Evolutionary conservation across 2,888 invertebrate species (phyloP), one percentile per base, ranked within the genome.

Genomic region (Syritta pipiens): DNA sequence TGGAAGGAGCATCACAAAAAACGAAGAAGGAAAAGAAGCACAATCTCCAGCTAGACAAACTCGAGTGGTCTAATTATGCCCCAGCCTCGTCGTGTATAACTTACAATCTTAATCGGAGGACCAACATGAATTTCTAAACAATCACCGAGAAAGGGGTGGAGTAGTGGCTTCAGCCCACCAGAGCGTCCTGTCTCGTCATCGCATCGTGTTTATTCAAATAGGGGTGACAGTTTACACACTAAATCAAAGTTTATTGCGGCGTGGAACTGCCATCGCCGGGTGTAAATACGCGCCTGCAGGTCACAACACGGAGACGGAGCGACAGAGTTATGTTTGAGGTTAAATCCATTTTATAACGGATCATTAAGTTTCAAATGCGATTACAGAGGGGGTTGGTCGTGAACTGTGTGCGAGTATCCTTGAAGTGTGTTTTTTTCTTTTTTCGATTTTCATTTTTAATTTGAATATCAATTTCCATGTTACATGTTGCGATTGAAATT

Each of bases 351-450:
- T 69, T 75, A 59, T 62, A 74, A 81, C 67, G 81, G 62, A 81
- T 81, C 81, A 81, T 81, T 81, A 81, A 81, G 68, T 81, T 81
- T 81, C 68, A 75, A 81, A 81, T 74, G 46, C 30, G 69, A 81
- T 81, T 81, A 81, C 57, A 51, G 37, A 37, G 12, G 37, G 12
- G 37, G 6, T 14, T n/a, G n/a, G n/a, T n/a, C n/a, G n/a, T n/a
- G 14, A 14, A 0, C 37, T 17, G 12, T 14, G 5, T 3, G 19
- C 37, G 3, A 9, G 17, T 17, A 37, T 17, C 37, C 37, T 17
- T 20, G 9, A 55, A 32, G 59, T 44, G 30, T 48, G 24, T 26
- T 10, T 20, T 4, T 19, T 40, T 24, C 28, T 60, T 53, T 57
- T 35, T 30, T 12, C 9, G 2, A 1, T 40, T 28, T 19, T 28